phyloP scores from a whole-genome alignment of 2,888 invertebrate species.

The Synanthedon vespiformis region DNA sequence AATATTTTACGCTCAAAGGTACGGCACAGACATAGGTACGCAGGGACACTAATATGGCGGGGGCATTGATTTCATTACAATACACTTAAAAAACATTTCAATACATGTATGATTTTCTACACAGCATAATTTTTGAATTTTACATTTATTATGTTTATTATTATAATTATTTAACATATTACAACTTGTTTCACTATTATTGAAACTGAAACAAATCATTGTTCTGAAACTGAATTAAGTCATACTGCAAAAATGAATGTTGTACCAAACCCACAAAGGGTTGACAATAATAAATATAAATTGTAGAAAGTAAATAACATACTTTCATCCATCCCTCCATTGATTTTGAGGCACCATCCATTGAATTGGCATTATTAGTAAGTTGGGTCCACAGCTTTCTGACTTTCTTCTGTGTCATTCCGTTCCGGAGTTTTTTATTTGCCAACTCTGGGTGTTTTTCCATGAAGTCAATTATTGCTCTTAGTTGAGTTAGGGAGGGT shows the following conservation, averaged over 20 bases:
- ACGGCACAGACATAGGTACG: too few relatives aligned
- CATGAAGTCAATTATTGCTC: slow-evolving; percentile 41
- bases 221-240: too few relatives aligned
- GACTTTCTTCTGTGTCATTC: slow-evolving; percentile 32
- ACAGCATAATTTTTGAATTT: too few relatives aligned
- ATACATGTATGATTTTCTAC: too few relatives aligned
- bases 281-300: not conserved
- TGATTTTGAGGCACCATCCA: slow-evolving; percentile 41
- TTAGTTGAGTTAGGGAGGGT: slow-evolving; percentile 43
- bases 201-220: too few relatives aligned
- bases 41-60: too few relatives aligned
- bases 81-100: not conserved
- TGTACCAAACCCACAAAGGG: not conserved
- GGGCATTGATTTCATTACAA: not conserved
- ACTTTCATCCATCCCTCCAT: slow-evolving; percentile 56
- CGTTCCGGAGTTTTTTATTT: slow-evolving; percentile 32
- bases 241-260: too few relatives aligned
- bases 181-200: too few relatives aligned
- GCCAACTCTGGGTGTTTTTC: slow-evolving; percentile 45
- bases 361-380: slow-evolving; percentile 32
- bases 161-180: too few relatives aligned
- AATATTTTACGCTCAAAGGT: too few relatives aligned
- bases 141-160: too few relatives aligned
- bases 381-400: slow-evolving; percentile 45
- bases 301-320: slow-evolving; percentile 4